Percentiles rank a stretch among this genome's conserved stretches.
These are phyloP conservation scores for Argentina silus DNA, from an alignment of 2,797 vertebrate genomes.

Conservation along the genomic window DNA sequence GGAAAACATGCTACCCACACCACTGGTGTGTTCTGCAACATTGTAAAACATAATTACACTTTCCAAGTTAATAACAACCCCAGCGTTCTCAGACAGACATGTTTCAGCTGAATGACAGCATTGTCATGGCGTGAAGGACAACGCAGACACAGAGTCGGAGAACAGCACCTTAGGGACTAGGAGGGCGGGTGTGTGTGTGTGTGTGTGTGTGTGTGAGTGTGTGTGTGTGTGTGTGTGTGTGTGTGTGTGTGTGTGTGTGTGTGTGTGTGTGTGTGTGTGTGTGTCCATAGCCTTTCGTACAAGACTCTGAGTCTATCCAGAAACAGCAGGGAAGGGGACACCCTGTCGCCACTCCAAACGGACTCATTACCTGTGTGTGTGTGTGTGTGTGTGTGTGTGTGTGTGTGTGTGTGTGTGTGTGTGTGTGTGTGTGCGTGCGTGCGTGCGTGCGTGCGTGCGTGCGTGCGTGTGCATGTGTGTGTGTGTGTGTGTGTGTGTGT, in stretches of 20 bases:
- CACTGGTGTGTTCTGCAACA: neutral
- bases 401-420: too few species aligned
- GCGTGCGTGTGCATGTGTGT: too few species aligned
- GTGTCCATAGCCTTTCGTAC: too few species aligned
- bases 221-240: too few species aligned
- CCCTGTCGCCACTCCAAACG: conserved; percentile 2
- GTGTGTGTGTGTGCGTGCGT: neutral
- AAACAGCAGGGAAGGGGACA: neutral
- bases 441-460: neutral
- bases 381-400: too few species aligned
- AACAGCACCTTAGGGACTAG: neutral
- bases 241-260: too few species aligned
- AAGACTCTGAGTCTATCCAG: neutral
- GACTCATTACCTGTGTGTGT: conserved; percentile 11
- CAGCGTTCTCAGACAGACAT: conserved; percentile 32
- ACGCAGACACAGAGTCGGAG: neutral
- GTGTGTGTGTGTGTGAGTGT: neutral
- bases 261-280: too few species aligned
- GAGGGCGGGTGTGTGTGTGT: neutral
- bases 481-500: too few species aligned
- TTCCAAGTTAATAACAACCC: conserved; percentile 26
- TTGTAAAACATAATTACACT: conserved; percentile 35
- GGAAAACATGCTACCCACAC: neutral
- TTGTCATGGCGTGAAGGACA: conserved; percentile 37
- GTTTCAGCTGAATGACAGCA: conserved; percentile 47